Evolutionary conservation across 2,888 invertebrate species (phyloP).

Genomic region (Acrobasis suavella): DNA sequence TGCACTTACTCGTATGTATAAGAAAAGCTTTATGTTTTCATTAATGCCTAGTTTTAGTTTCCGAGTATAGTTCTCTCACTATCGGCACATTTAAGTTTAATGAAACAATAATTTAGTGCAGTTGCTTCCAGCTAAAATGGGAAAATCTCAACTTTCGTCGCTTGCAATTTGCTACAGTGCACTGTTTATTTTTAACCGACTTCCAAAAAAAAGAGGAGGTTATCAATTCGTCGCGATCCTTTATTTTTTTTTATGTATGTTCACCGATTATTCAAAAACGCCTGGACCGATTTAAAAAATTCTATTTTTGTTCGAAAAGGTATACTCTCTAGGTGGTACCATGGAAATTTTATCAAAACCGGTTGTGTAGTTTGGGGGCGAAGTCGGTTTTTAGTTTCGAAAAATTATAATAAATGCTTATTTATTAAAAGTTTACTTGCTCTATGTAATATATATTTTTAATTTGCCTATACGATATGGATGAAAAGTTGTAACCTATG

Average conservation of each 20-base stretch:
- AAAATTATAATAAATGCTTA: background rate
- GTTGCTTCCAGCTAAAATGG: slow-evolving; percentile 7
- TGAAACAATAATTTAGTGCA: slow-evolving; percentile 7
- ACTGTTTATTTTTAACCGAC: slow-evolving; percentile 8
- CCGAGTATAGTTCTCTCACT: background rate
- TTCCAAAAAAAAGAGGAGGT: too few relatives aligned
- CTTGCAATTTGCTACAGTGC: slow-evolving; percentile 1
- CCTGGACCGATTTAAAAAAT: too few relatives aligned
- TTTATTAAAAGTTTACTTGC: background rate
- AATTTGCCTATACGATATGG: too few relatives aligned
- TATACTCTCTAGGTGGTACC: too few relatives aligned
- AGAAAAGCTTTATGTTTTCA: background rate
- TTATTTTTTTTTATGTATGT: too few relatives aligned
- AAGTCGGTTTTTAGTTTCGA: too few relatives aligned
- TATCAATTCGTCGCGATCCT: too few relatives aligned
- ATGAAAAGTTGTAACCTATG: too few relatives aligned
- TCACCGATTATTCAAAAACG: too few relatives aligned
- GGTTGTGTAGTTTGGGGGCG: too few relatives aligned
- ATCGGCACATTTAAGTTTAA: slow-evolving; percentile 13
- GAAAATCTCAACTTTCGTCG: background rate
- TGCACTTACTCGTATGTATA: background rate
- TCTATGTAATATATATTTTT: background rate
- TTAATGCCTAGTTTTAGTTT: background rate
- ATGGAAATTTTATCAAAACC: too few relatives aligned
- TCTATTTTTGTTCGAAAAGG: too few relatives aligned